Evolutionary conservation across 2,888 invertebrate species (phyloP).

Genomic region (Neuroscelio doddi): DNA sequence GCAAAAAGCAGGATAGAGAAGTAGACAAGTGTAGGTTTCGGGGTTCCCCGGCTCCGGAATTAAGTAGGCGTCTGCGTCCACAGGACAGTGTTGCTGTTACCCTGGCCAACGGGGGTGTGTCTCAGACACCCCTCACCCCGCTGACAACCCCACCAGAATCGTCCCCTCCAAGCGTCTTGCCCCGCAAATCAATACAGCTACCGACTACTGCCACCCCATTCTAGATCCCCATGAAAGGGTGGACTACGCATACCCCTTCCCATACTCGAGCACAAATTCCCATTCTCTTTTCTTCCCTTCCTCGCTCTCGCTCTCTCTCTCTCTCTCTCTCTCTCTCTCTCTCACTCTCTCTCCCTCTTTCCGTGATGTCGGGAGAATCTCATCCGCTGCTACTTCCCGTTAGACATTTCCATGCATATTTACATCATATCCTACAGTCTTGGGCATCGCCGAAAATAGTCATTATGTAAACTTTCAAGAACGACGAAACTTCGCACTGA

Average conservation of each 20-base stretch:
- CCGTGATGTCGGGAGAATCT: slow-evolving; percentile 12
- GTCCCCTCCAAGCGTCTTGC: slow-evolving; percentile 59
- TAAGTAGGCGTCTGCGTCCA: slow-evolving; percentile 47
- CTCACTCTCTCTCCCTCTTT: too few species aligned
- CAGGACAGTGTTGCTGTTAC: slow-evolving; percentile 54
- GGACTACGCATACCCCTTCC: slow-evolving; percentile 42
- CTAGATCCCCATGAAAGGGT: slow-evolving; percentile 51
- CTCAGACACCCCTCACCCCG: slow-evolving; percentile 33
- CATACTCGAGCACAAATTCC: slow-evolving; percentile 55
- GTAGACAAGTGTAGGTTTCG: slow-evolving; percentile 10
- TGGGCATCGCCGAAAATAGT: background rate
- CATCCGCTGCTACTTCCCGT: slow-evolving; percentile 9
- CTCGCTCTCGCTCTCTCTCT: too few species aligned
- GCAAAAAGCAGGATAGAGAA: slow-evolving; percentile 10
- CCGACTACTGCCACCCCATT: slow-evolving; percentile 62
- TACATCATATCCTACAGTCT: background rate
- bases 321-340: slow-evolving; percentile 12
- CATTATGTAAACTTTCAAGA: too few species aligned
- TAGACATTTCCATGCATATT: background rate
- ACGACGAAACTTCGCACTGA: too few species aligned
- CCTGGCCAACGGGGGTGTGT: slow-evolving; percentile 57
- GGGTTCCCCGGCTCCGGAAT: slow-evolving; percentile 39
- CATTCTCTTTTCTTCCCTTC: slow-evolving; percentile 48
- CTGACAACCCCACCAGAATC: slow-evolving; percentile 30
- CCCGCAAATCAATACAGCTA: slow-evolving; percentile 71